These are phyloP conservation scores for Atta texana DNA, from an alignment of 1,140 invertebrate species.

Conservation along the genomic window DNA sequence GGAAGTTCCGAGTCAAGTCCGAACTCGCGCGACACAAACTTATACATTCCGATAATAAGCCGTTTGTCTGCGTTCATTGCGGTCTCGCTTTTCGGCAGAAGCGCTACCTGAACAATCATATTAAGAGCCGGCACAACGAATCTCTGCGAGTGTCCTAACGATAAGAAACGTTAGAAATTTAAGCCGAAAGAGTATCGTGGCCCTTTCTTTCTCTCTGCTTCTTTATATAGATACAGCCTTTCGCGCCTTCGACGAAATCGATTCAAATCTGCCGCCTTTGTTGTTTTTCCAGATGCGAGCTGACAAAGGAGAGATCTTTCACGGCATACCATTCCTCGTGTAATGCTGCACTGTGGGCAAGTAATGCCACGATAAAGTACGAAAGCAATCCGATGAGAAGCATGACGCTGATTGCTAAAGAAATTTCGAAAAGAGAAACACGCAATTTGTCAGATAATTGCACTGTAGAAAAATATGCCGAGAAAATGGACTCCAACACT, in stretches of 20 bases:
- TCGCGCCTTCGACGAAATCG: constrained; percentile 22
- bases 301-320: constrained; percentile 54
- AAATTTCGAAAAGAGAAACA: background rate
- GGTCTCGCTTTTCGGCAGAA: constrained; percentile 87
- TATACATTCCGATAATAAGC: constrained; percentile 87
- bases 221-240: background rate
- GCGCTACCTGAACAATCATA: constrained; percentile 87
- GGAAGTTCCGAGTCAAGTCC: constrained; percentile 86
- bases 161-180: constrained; percentile 39
- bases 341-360: constrained; percentile 19
- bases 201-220: background rate
- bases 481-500: background rate
- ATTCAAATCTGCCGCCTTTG: constrained; percentile 72
- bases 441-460: background rate
- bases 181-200: background rate
- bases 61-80: constrained; percentile 86
- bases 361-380: constrained; percentile 30
- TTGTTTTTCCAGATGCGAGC: constrained; percentile 76
- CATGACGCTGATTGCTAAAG: background rate
- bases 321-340: constrained; percentile 45
- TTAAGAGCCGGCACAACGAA: constrained; percentile 74
- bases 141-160: constrained; percentile 61
- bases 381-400: background rate
- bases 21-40: constrained; percentile 86
- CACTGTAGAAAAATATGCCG: background rate